Conservation (phyloP, 1,140 invertebrate genomes). For the Mesaphorura yosii region DNA sequence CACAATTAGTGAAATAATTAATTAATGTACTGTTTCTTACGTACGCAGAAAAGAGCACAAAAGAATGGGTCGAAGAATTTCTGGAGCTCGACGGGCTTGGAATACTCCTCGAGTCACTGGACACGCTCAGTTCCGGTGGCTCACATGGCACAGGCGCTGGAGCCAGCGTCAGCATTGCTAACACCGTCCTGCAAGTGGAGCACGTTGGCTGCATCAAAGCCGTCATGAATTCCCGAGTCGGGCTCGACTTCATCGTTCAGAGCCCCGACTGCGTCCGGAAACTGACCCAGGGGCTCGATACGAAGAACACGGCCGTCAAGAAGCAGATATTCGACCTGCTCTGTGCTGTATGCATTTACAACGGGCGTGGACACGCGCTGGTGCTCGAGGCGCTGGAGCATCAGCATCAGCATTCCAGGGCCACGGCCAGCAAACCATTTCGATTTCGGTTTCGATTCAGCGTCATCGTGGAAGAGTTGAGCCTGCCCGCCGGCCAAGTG, state of each 20-base stretch:
- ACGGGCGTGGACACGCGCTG: slow-evolving; percentile 38
- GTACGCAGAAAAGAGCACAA: slow-evolving; percentile 4
- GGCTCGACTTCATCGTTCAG: slow-evolving; percentile 40
- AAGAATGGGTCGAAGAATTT: slow-evolving; percentile 42
- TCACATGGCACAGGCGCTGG: no score
- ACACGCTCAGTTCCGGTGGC: slow-evolving; percentile 34
- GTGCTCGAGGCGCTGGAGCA: slow-evolving; percentile 40
- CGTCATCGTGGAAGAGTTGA: slow-evolving; percentile 40
- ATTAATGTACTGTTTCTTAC: not conserved
- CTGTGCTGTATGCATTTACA: slow-evolving; percentile 43
- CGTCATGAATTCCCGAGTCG: slow-evolving; percentile 42
- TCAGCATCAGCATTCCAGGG: no score
- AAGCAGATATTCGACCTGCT: slow-evolving; percentile 45
- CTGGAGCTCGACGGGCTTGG: slow-evolving; percentile 39
- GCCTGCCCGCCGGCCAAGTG: slow-evolving; percentile 33
- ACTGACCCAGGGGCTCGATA: not conserved
- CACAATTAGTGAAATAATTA: no score
- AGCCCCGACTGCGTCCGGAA: not conserved
- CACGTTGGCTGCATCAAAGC: slow-evolving; percentile 40
- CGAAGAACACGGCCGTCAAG: slow-evolving; percentile 41
- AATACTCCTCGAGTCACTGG: slow-evolving; percentile 40
- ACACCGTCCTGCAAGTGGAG: slow-evolving; percentile 40
- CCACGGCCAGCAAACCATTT: slow-evolving; percentile 17
- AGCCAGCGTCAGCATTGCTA: slow-evolving; percentile 35
- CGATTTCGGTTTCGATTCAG: slow-evolving; percentile 41